Base-by-base conservation (phyloP, 2,888 invertebrate genomes). In the Chrysodeixis includens region DNA sequence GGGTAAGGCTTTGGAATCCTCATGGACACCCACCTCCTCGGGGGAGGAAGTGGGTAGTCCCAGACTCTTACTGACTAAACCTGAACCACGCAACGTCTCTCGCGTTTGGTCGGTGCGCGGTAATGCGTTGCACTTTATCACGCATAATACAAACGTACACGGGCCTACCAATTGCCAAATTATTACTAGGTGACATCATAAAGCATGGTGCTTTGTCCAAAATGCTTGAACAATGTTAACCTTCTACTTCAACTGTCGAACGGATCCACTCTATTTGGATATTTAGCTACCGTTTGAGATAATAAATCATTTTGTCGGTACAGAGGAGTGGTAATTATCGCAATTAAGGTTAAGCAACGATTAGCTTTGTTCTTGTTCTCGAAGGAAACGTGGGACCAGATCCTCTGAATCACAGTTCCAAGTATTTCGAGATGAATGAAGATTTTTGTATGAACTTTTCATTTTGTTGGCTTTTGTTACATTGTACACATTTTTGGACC, bases 301-400 rank as follows among this genome's bases (percentile, higher is more conserved):
- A 89, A 93, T 93, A 90, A 92, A 93, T 93, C 93, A 93, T 90
- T 90, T 90, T 88, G 92, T 91, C 90, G 89, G 88, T 89, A 84
- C 80, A 74, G 72, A 64, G 71, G 71, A 71, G 35, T 56, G 83
- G 89, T 93, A 92, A 93, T 94, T 93, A 94, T 89, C 88, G 92
- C 88, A 93, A 94, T 94, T 94, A 93, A 86, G 93, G 93, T 89
- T 94, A 93, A 93, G 87, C 88, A 92, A 92, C 88, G 87, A 92
- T 92, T 92, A 91, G 83, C 83, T 93, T 93, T 93, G 93, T 93
- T 92, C 90, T 87, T 79, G n/a, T n/a, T n/a, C 78, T 76, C 79
- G 84, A 86, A 86, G 86, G 86, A 77, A 88, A 87, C 88, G 92
- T 92, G 91, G 86, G 89, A 88, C 87, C 74, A 56, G 65, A 18